Percentiles rank a stretch among this genome's conserved stretches.
Evolutionary conservation across 1,140 invertebrate genomes (phyloP).

Genomic region (Atta texana): DNA sequence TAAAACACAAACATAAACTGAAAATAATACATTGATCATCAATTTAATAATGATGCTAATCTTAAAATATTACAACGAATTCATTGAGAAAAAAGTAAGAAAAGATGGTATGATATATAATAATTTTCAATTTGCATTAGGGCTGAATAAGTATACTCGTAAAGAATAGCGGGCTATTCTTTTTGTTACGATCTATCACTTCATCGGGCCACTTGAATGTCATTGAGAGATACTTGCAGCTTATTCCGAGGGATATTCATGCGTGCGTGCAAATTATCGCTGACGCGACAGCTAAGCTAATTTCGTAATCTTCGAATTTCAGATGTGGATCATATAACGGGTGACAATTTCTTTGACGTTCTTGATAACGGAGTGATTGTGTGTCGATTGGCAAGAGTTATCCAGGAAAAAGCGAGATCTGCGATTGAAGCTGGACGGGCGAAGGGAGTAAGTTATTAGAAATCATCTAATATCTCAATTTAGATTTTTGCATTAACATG

Average conservation of each 20-base stretch:
- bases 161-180: constrained; percentile 1
- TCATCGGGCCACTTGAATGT: constrained; percentile 54
- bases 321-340: constrained; percentile 91
- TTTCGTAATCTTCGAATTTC: constrained; percentile 76
- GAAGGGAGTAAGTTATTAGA: constrained; percentile 87
- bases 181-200: constrained; percentile 45
- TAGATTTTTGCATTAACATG: not conserved
- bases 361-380: constrained; percentile 93
- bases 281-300: not conserved
- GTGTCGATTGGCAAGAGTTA: constrained; percentile 92
- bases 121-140: constrained; percentile 9
- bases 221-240: constrained; percentile 29
- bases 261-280: not conserved
- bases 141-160: not conserved
- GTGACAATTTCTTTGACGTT: constrained; percentile 92
- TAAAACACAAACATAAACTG: too few relatives aligned
- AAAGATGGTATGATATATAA: not conserved
- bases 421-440: constrained; percentile 88
- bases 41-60: too few relatives aligned
- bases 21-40: too few relatives aligned
- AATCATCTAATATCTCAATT: not conserved
- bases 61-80: too few relatives aligned
- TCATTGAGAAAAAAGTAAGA: not conserved
- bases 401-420: constrained; percentile 90
- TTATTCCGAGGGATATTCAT: constrained; percentile 2